Evolutionary conservation across 2,888 invertebrate genomes (phyloP), one percentile per base, ranked within the genome.

Genomic region (Teinopalpus imperialis): DNA sequence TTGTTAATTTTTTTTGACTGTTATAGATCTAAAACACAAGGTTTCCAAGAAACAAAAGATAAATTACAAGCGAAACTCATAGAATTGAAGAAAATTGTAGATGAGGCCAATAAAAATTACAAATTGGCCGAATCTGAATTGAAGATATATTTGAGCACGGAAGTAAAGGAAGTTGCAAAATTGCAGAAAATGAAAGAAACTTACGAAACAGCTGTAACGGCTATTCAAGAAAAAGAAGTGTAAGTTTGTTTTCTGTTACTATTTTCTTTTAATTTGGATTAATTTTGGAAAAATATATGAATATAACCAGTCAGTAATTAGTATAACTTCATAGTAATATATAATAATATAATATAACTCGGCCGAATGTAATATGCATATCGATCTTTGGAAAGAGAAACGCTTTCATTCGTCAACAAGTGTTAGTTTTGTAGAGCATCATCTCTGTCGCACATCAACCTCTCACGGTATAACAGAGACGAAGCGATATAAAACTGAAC

Each of bases 41-140:
- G 81, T 1, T 72, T 96, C 1, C 93, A 95, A 76, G 92, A 93
- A 49, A 89, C 92, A 41, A 95, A 95, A 61, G 93, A 94, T 48
- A 83, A 78, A 37, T 74, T 93, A 0, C 93, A 95, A 77, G 90
- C 90, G 0, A 85, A 93, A 54, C 77, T 97, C 9, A 91, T 94
- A 9, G 91, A 90, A 1, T 76, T 95, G 3, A 93, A 94, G 59
- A 92, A 91, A 55, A 87, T 90, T 4, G 93, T 94, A 0, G 93
- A 95, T 59, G 91, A 93, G 59, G 91, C 94, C 0, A 95, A 94
- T 32, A 79, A 76, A 5, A 59, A 69, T 1, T 75, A 66, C 51
- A 85, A 82, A 89, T 91, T 53, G 81, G 93, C 95, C 0, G 93
- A 96, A 66, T 94, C 95, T 0, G 94, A 97, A 70, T 79, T 97